These are phyloP conservation scores for Seira musarum DNA, from an alignment of 2,888 invertebrate species.

Conservation along the genomic window DNA sequence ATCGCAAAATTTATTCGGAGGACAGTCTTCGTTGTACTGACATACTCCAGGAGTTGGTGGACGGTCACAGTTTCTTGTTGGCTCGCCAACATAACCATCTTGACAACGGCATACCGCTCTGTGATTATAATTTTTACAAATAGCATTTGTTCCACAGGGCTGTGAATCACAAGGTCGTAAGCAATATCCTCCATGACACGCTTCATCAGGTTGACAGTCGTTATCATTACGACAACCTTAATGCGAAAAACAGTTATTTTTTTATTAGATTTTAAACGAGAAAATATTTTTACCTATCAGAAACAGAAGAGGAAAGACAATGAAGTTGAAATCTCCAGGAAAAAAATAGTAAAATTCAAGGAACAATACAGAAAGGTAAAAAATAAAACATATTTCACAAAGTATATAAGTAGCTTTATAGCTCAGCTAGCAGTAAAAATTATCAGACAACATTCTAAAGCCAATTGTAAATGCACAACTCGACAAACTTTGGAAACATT, in stretches of 20 bases:
- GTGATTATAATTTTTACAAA: slow-evolving; percentile 84
- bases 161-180: slow-evolving; percentile 77
- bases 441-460: too few species aligned
- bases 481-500: too few species aligned
- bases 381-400: too few species aligned
- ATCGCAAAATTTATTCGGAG: slow-evolving; percentile 88
- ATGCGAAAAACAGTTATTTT: not conserved
- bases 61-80: slow-evolving; percentile 73
- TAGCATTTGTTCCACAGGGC: slow-evolving; percentile 79
- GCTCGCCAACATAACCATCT: slow-evolving; percentile 83
- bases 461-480: too few species aligned
- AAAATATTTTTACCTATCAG: too few species aligned
- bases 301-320: not conserved
- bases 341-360: too few species aligned
- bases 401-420: too few species aligned
- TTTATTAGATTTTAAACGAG: too few species aligned
- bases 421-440: too few species aligned
- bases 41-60: slow-evolving; percentile 79
- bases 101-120: slow-evolving; percentile 86
- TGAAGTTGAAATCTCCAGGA: too few species aligned
- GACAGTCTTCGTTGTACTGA: slow-evolving; percentile 93
- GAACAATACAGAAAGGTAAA: too few species aligned
- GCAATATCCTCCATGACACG: slow-evolving; percentile 82
- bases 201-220: slow-evolving; percentile 89
- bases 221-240: slow-evolving; percentile 78